phyloP scores from a whole-genome alignment of 2,888 invertebrate genomes.

The Calliopum simillimum region DNA sequence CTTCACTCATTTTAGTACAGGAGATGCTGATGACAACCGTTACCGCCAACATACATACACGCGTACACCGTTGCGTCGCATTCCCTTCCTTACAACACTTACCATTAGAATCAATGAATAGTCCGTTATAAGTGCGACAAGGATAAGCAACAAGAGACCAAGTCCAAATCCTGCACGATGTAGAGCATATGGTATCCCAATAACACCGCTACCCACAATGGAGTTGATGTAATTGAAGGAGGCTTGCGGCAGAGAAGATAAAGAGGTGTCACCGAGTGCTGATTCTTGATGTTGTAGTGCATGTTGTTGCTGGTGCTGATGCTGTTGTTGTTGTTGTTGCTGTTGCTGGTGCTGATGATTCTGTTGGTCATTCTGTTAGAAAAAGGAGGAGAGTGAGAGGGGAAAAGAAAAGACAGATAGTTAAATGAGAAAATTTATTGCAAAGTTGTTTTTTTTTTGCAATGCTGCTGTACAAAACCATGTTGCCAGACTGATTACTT shows the following conservation, averaged over 20 bases:
- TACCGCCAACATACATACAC: neutral
- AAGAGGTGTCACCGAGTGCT: conserved; percentile 67
- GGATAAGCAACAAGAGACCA: conserved; percentile 76
- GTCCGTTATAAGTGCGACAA: conserved; percentile 83
- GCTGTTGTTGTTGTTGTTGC: conserved; percentile 51
- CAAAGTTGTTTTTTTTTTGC: too few species aligned
- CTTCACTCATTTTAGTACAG: neutral
- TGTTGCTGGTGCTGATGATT: conserved; percentile 44
- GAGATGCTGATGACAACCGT: neutral
- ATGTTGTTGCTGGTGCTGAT: conserved; percentile 47
- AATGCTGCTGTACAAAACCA: too few species aligned
- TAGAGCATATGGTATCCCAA: conserved; percentile 86
- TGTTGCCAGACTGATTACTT: too few species aligned
- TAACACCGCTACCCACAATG: conserved; percentile 88
- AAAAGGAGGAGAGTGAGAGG: conserved; percentile 19
- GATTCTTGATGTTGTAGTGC: conserved; percentile 41
- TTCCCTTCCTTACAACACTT: conserved; percentile 48
- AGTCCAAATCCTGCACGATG: conserved; percentile 84
- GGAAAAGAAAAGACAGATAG: conserved; percentile 32
- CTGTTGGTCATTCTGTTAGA: conserved; percentile 57
- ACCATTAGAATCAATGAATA: conserved; percentile 86
- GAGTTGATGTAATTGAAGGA: conserved; percentile 91
- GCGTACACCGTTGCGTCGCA: neutral
- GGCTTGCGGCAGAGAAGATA: conserved; percentile 78
- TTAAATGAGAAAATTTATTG: neutral